Base-by-base conservation (phyloP, 2,113 vertebrate genomes). In the Hiodon tergisus region DNA sequence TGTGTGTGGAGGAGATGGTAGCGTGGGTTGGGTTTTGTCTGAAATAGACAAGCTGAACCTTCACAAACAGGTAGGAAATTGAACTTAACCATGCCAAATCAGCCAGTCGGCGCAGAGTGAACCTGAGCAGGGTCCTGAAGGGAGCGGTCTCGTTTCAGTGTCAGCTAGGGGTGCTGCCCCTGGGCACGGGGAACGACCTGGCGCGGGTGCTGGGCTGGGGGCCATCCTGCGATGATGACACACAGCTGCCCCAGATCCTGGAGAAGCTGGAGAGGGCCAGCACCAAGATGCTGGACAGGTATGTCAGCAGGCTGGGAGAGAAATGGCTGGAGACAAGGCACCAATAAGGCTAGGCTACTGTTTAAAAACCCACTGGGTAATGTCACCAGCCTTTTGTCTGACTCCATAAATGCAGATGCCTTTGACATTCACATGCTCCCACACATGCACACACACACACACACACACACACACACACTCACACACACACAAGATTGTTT, bases 191-290 rank as follows among this genome's bases (percentile, higher is more conserved):
- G 75, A 99, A 99, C 73, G 97, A 99, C 83, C 90, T 99, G 17
- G 97, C 97, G 0, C 93, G 97, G n/a, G 97, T 98, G 48, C 93
- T 99, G 51, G 97, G 97, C 7, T 99, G 97, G 97, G 97, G 97
- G 67, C 94, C 93, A 0, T 95, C 97, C 0, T 98, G 95, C 67
- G 97, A 99, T 6, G 97, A 99, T 3, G 97, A 99, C 78, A 94
- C 97, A 0, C 96, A 98, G 63, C 93, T 99, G 78, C 97, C 97
- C 54, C 96, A 98, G 87, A 96, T 95, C 76, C 85, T 99, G 79
- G 97, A 98, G 87, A 99, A 98, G 83, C 84, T 99, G 75, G 97
- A 99, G 89, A 84, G 97, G 74, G 96, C 97, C 83, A 99, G 97
- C 81, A 99, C 97, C 0, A 99, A 99, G 88, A 99, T 99, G 97